phyloP scores from a whole-genome alignment of 2,113 vertebrate genomes.

The Isurus oxyrinchus region DNA sequence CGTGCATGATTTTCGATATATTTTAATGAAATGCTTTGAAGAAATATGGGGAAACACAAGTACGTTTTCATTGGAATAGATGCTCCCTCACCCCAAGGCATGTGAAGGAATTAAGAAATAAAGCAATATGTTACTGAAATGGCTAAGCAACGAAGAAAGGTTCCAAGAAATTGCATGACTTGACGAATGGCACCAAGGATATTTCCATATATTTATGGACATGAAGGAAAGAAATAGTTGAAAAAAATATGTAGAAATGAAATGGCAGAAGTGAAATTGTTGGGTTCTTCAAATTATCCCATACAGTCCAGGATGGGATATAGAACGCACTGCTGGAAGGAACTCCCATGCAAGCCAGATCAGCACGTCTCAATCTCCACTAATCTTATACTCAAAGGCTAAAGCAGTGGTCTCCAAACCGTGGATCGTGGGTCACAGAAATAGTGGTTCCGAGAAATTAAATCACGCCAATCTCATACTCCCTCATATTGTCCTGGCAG shows the following conservation, averaged over 20 bases:
- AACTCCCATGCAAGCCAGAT: neutral
- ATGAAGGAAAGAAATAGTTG: neutral
- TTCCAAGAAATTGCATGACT: no score
- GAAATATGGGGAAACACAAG: neutral
- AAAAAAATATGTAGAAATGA: neutral
- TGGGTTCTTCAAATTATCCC: neutral
- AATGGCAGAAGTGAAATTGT: neutral
- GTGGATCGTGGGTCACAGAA: no score
- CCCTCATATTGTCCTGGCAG: no score
- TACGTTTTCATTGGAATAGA: neutral
- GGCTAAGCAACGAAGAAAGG: neutral
- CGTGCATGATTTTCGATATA: neutral
- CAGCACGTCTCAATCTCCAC: neutral
- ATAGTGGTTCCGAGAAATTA: no score
- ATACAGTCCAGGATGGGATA: neutral
- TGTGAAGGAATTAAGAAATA: neutral
- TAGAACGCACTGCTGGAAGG: neutral
- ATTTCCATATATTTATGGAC: neutral
- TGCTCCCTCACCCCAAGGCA: neutral
- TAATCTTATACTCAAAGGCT: neutral
- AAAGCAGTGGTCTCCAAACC: no score
- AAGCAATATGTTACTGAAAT: neutral
- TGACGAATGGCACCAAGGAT: neutral
- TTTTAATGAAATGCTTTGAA: neutral
- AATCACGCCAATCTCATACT: no score